Conservation (phyloP, 2,888 invertebrate species). For the Andricus curvator region DNA sequence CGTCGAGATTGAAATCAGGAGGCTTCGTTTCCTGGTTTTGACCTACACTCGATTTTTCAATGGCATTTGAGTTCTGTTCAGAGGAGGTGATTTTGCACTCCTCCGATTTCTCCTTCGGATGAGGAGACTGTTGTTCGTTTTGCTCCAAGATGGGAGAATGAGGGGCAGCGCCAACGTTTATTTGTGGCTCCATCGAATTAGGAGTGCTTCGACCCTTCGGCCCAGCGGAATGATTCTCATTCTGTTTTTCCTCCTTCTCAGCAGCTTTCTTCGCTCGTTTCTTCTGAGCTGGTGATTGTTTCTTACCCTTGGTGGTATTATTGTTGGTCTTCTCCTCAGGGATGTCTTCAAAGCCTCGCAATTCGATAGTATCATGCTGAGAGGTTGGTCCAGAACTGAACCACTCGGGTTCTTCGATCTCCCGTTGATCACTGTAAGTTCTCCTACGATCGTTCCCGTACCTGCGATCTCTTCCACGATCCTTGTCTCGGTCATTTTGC, state of each 20-base stretch:
- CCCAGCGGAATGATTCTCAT: constrained; percentile 60
- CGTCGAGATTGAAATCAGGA: constrained; percentile 88
- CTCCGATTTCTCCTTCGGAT: constrained; percentile 63
- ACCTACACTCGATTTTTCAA: constrained; percentile 61
- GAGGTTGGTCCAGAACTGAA: constrained; percentile 94
- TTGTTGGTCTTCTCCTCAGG: constrained; percentile 77
- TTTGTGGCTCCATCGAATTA: constrained; percentile 72
- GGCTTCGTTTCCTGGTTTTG: constrained; percentile 57
- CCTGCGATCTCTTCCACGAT: constrained; percentile 72
- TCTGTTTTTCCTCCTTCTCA: constrained; percentile 74
- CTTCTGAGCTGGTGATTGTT: constrained; percentile 77
- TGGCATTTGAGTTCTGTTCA: constrained; percentile 60
- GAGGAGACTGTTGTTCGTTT: constrained; percentile 59
- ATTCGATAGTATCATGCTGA: constrained; percentile 94
- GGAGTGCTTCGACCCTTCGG: constrained; percentile 76
- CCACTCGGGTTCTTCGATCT: constrained; percentile 93
- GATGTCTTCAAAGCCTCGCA: constrained; percentile 92
- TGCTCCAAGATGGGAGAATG: constrained; percentile 76
- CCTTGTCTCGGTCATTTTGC: constrained; percentile 69
- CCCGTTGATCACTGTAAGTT: constrained; percentile 79
- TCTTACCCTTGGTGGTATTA: constrained; percentile 59
- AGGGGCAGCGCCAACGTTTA: constrained; percentile 67
- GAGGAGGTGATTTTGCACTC: constrained; percentile 57
- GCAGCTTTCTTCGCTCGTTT: constrained; percentile 77
- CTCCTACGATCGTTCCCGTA: constrained; percentile 81